Conservation (phyloP, 37 sponge, comb jelly and placozoan genomes). For the Spongilla lacustris region DNA sequence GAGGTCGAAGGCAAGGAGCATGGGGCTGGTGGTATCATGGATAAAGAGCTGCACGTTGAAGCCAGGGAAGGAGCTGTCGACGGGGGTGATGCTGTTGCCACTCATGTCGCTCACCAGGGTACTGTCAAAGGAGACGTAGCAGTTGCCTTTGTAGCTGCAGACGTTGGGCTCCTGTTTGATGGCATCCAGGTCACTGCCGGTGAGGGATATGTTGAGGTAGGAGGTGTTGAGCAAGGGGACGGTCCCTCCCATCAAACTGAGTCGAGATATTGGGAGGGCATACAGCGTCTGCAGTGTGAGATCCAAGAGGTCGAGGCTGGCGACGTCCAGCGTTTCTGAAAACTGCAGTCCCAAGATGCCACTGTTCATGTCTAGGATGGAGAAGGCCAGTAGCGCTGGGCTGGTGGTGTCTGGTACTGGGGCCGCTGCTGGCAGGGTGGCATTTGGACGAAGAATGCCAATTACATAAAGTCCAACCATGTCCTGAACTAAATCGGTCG, state of each 20-base stretch:
- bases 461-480: conserved; percentile 67
- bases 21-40: conserved; percentile 56
- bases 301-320: conserved; percentile 60
- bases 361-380: conserved; percentile 53
- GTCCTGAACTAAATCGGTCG: conserved; percentile 71
- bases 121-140: conserved; percentile 72
- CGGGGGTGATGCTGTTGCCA: conserved; percentile 40
- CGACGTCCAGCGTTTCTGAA: conserved; percentile 82
- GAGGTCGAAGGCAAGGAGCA: conserved; percentile 72
- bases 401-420: conserved; percentile 72
- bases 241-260: conserved; percentile 57
- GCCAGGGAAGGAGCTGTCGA: conserved; percentile 64
- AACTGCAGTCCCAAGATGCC: conserved; percentile 66
- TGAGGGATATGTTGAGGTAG: conserved; percentile 50
- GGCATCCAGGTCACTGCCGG: conserved; percentile 57
- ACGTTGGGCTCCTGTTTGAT: conserved; percentile 65
- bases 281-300: conserved; percentile 76
- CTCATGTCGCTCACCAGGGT: conserved; percentile 80
- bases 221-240: conserved; percentile 50
- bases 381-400: conserved; percentile 59
- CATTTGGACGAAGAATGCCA: conserved; percentile 22
- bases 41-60: conserved; percentile 56
- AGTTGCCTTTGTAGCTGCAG: conserved; percentile 84
- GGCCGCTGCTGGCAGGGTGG: conserved; percentile 15
- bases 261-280: conserved; percentile 36